These are phyloP conservation scores for Tympanoctomys barrerae DNA, from an alignment of 2,797 vertebrate genomes.

Conservation along the genomic window DNA sequence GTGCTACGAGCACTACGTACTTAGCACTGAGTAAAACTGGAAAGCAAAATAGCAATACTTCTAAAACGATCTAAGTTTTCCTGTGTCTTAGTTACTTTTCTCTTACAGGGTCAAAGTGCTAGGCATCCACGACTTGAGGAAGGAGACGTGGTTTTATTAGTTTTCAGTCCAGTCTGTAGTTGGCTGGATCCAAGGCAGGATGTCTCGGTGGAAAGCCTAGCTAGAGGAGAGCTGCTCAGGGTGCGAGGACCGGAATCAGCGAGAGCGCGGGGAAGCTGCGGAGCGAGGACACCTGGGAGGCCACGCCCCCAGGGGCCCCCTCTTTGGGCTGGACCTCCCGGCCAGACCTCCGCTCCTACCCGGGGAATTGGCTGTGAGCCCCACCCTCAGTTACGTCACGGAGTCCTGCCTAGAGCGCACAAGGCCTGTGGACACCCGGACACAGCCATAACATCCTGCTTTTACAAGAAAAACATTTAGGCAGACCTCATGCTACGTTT, in stretches of 20 bases:
- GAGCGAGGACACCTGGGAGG: neutral
- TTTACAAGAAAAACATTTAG: neutral
- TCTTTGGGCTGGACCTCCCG: neutral
- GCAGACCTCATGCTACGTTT: neutral
- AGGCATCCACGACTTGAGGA: neutral
- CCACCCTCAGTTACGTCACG: neutral
- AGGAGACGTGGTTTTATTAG: neutral
- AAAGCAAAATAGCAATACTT: neutral
- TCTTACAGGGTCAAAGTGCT: neutral
- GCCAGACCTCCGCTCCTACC: neutral
- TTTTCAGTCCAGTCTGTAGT: neutral
- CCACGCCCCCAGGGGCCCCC: rapidly evolving
- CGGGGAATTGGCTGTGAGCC: too few relatives aligned
- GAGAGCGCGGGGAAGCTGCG: neutral
- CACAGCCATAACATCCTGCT: neutral
- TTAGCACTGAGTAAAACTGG: neutral
- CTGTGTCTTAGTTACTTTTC: neutral
- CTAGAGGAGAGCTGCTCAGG: neutral
- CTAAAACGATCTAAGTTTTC: neutral
- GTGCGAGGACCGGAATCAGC: neutral
- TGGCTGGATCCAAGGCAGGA: neutral
- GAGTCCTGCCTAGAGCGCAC: neutral
- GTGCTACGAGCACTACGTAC: neutral
- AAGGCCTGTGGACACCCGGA: neutral
- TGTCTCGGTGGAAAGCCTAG: neutral